Conservation (phyloP, 2,888 invertebrate genomes). For the Agrenia bidenticulata region DNA sequence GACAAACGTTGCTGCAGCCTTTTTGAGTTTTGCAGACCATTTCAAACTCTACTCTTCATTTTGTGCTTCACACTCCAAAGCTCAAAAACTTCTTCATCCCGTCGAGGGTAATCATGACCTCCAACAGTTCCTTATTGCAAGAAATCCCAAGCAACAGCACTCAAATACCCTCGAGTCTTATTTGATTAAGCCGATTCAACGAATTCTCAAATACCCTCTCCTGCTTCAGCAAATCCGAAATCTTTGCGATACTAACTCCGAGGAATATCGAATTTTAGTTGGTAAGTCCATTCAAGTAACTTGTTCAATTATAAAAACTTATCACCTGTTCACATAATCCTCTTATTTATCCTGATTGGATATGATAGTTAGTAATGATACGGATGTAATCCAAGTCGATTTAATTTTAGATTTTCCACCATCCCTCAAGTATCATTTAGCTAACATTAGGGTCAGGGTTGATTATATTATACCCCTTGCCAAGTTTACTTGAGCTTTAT, state of each 20-base stretch:
- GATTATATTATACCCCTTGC: too few species aligned
- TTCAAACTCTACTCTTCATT: slow-evolving; percentile 99
- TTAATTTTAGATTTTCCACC: too few species aligned
- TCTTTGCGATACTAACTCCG: slow-evolving; percentile 86
- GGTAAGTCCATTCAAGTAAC: slow-evolving; percentile 57
- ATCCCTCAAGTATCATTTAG: too few species aligned
- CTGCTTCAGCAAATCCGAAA: slow-evolving; percentile 91
- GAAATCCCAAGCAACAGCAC: slow-evolving; percentile 96
- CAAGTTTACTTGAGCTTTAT: too few species aligned
- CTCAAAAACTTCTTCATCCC: slow-evolving; percentile 97
- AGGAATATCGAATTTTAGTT: slow-evolving; percentile 87
- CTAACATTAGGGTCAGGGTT: too few species aligned
- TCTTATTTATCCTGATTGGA: too few species aligned
- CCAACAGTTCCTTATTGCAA: slow-evolving; percentile 89
- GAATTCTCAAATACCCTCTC: slow-evolving; percentile 95
- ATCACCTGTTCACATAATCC: too few species aligned
- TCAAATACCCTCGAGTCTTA: slow-evolving; percentile 95
- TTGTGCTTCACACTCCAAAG: slow-evolving; percentile 98
- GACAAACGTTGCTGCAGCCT: slow-evolving; percentile 93
- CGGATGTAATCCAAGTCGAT: too few species aligned
- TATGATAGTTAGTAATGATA: background rate
- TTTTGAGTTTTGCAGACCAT: slow-evolving; percentile 95
- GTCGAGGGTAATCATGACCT: slow-evolving; percentile 95
- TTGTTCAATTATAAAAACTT: background rate
- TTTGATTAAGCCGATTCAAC: slow-evolving; percentile 97